Percentiles rank a stretch among this genome's conserved stretches.
Evolutionary conservation across 30 jellyfish, hydroid and myxozoan genomes (phyloP).

Genomic region (Clytia hemisphaerica): DNA sequence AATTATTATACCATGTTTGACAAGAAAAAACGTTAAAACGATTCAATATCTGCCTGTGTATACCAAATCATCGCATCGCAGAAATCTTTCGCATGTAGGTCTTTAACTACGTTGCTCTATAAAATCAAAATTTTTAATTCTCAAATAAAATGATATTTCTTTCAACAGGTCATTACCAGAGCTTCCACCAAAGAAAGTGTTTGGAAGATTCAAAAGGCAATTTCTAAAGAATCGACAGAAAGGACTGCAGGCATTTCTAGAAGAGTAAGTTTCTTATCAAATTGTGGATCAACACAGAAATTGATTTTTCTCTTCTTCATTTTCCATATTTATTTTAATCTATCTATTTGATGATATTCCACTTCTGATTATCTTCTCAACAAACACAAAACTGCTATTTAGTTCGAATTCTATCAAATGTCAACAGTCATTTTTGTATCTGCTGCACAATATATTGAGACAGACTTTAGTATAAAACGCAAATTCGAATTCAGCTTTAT

Average conservation of each 20-base stretch:
- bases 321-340: too few species aligned
- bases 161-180: constrained; percentile 77
- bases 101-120: background rate
- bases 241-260: constrained; percentile 80
- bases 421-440: background rate
- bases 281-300: background rate
- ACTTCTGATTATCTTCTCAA: too few species aligned
- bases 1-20: background rate
- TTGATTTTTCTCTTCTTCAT: too few species aligned
- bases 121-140: background rate
- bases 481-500: too few species aligned
- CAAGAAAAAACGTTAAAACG: too few species aligned
- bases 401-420: background rate
- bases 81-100: too few species aligned
- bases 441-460: too few species aligned
- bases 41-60: too few species aligned
- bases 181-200: constrained; percentile 93
- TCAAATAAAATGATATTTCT: background rate
- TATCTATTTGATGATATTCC: background rate
- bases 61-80: too few species aligned
- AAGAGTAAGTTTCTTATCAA: constrained; percentile 53
- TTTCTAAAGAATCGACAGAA: constrained; percentile 79
- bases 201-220: constrained; percentile 92
- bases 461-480: background rate
- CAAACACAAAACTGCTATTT: too few species aligned